Conservation (phyloP, 2,888 invertebrate genomes). For the Xiphydria camelus region DNA sequence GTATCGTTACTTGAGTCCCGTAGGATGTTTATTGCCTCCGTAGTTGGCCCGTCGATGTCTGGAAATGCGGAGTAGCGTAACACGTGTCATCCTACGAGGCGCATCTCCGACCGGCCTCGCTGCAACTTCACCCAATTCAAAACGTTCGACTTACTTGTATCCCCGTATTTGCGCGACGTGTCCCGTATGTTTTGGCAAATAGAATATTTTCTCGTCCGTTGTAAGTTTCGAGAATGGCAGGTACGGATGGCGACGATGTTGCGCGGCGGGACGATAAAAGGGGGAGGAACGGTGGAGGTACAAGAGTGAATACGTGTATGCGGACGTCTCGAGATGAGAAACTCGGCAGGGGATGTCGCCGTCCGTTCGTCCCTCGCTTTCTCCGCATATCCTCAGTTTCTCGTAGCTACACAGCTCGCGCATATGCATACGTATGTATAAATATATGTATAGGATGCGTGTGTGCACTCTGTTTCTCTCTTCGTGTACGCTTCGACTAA, state of each 20-base stretch:
- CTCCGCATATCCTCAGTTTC: no score
- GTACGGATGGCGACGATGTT: background rate
- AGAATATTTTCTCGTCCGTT: constrained; percentile 36
- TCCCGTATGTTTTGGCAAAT: constrained; percentile 33
- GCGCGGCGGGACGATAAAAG: background rate
- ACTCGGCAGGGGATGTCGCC: constrained; percentile 15
- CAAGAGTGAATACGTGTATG: constrained; percentile 18
- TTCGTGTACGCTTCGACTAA: no score
- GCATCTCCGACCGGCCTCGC: constrained; percentile 28
- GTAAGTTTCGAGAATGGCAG: constrained; percentile 23
- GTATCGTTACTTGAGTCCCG: no score
- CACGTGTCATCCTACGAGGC: constrained; percentile 32
- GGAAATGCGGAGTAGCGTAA: constrained; percentile 7
- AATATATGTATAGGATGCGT: no score
- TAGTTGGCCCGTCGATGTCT: no score
- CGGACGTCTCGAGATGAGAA: constrained; percentile 19
- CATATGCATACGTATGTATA: no score
- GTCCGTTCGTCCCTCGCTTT: background rate
- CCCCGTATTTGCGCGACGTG: background rate
- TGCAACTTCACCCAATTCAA: constrained; percentile 10
- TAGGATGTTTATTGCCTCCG: no score
- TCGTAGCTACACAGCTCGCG: no score
- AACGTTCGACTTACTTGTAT: constrained; percentile 1
- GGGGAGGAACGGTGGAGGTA: constrained; percentile 7
- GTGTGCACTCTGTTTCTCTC: no score